phyloP scores from a whole-genome alignment of 2,888 invertebrate genomes.

The Drosophila basisetae region DNA sequence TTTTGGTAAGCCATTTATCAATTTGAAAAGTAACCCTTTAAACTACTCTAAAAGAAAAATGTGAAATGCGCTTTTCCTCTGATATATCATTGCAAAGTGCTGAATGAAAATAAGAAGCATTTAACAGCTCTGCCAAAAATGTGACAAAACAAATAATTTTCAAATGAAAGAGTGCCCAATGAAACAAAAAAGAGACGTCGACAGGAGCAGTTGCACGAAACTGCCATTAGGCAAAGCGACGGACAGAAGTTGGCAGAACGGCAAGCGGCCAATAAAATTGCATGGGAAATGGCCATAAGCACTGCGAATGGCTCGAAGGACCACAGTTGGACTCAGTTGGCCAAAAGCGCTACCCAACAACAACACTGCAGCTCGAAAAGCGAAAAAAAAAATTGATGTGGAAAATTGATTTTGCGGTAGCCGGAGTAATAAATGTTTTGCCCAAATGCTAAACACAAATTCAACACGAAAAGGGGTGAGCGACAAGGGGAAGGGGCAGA shows the following conservation, averaged over 20 bases:
- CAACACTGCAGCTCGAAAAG: conserved; percentile 27
- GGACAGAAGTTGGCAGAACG: conserved; percentile 36
- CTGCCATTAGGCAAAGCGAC: conserved; percentile 63
- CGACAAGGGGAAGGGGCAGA: conserved; percentile 4
- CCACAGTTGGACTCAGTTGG: conserved; percentile 41
- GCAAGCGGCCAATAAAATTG: conserved; percentile 69
- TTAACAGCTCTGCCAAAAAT: conserved; percentile 34
- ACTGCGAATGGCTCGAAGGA: conserved; percentile 49
- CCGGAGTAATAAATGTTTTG: conserved; percentile 65
- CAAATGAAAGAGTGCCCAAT: conserved; percentile 4
- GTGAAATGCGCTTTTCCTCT: not conserved
- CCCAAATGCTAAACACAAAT: conserved; percentile 63
- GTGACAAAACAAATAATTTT: conserved; percentile 43
- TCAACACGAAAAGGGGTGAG: conserved; percentile 35
- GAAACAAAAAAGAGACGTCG: conserved; percentile 5
- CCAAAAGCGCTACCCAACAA: conserved; percentile 21
- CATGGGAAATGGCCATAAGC: conserved; percentile 63
- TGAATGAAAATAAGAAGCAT: not conserved
- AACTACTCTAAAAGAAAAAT: not conserved
- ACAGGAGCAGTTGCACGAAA: conserved; percentile 12
- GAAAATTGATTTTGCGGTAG: conserved; percentile 81
- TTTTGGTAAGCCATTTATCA: not conserved
- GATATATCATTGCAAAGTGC: conserved; percentile 19
- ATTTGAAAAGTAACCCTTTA: not conserved
- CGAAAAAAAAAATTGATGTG: conserved; percentile 57